Conservation (phyloP, 2,113 vertebrate genomes). For the Centrocercus urophasianus region DNA sequence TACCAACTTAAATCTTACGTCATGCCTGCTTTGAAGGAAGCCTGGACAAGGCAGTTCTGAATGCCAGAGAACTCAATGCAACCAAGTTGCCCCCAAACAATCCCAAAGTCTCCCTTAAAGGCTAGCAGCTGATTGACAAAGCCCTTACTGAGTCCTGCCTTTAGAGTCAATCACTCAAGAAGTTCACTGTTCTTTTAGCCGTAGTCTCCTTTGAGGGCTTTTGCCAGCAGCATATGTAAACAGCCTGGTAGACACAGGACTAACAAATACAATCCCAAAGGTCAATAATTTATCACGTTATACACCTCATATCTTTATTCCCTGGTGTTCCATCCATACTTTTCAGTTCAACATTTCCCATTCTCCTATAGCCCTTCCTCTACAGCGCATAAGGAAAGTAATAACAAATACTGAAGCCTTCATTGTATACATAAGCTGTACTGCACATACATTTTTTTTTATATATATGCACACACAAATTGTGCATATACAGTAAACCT, state of each 20-base stretch:
- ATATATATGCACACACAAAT: no score
- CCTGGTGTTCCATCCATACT: background rate
- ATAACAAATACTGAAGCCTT: background rate
- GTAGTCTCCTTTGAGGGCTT: background rate
- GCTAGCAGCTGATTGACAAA: background rate
- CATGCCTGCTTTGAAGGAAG: background rate
- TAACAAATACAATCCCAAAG: background rate
- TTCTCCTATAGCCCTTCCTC: background rate
- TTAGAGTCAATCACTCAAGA: background rate
- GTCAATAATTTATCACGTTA: accelerated
- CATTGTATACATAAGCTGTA: background rate
- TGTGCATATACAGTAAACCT: background rate
- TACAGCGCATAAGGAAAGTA: background rate
- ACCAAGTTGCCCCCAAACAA: background rate
- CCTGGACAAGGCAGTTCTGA: background rate
- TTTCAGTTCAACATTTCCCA: background rate
- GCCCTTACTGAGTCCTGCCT: background rate
- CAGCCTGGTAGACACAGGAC: background rate
- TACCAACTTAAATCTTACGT: background rate
- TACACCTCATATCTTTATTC: background rate
- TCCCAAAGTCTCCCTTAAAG: background rate
- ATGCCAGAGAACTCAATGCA: background rate
- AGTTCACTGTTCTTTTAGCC: background rate
- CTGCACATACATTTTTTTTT: background rate
- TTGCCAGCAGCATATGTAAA: background rate